phyloP scores from a whole-genome alignment of 2,888 invertebrate genomes.

The Caenorhabditis plicata region DNA sequence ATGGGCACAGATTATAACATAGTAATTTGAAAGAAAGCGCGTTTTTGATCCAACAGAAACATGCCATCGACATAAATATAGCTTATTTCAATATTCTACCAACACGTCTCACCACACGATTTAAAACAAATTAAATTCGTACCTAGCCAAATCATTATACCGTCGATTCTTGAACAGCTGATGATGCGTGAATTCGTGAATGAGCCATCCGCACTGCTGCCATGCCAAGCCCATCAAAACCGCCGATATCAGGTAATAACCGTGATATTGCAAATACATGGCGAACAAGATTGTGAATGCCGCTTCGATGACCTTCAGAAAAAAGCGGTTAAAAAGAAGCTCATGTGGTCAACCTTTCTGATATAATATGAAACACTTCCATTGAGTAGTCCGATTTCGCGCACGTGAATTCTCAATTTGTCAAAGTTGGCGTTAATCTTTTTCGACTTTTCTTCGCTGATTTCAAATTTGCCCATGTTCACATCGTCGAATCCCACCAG shows the following conservation, averaged over 20 bases:
- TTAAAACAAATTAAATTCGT: neutral
- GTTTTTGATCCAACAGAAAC: no score
- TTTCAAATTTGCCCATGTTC: slow-evolving; percentile 58
- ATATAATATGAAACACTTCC: slow-evolving; percentile 51
- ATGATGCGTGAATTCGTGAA: slow-evolving; percentile 61
- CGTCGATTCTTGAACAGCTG: slow-evolving; percentile 57
- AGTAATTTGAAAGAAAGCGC: no score
- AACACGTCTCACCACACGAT: neutral
- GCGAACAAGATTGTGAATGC: slow-evolving; percentile 50
- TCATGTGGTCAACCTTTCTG: slow-evolving; percentile 37
- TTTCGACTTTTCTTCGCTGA: slow-evolving; percentile 45
- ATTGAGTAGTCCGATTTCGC: slow-evolving; percentile 51
- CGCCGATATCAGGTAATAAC: slow-evolving; percentile 54
- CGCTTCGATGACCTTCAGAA: slow-evolving; percentile 42
- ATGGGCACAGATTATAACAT: no score
- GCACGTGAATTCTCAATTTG: slow-evolving; percentile 44
- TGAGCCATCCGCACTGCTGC: slow-evolving; percentile 59
- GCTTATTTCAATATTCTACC: no score
- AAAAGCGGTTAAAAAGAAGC: neutral
- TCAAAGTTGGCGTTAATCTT: slow-evolving; percentile 55
- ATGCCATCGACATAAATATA: no score
- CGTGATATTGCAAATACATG: slow-evolving; percentile 51
- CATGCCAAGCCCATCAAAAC: slow-evolving; percentile 62
- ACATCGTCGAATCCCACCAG: slow-evolving; percentile 53
- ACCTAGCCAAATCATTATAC: slow-evolving; percentile 48